These are phyloP conservation scores for Morpho deidamia DNA, from an alignment of 2,888 invertebrate genomes.

Conservation along the genomic window DNA sequence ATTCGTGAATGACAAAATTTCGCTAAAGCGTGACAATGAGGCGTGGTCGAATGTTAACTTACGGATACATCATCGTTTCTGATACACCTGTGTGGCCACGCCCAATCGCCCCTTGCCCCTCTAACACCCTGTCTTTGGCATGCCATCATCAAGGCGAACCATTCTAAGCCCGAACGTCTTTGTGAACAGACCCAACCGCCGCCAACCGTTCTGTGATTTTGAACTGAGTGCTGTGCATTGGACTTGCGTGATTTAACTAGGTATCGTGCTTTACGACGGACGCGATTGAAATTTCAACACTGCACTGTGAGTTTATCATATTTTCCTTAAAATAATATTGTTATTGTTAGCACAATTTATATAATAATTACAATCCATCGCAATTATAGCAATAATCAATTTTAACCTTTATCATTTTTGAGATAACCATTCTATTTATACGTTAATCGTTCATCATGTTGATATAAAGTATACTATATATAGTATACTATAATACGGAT, in stretches of 20 bases:
- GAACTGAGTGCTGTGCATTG: slow-evolving; percentile 57
- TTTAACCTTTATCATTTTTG: slow-evolving; percentile 13
- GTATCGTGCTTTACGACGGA: slow-evolving; percentile 8
- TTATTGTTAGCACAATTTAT: not conserved
- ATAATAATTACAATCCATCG: not conserved
- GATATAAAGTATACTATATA: slow-evolving; percentile 1
- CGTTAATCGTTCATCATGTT: slow-evolving; percentile 4
- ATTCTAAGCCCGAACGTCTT: slow-evolving; percentile 59
- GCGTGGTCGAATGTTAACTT: slow-evolving; percentile 72
- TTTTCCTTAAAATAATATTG: not conserved
- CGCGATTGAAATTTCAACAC: too few species aligned
- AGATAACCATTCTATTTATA: slow-evolving; percentile 18
- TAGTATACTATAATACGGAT: not conserved
- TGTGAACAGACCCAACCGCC: slow-evolving; percentile 44
- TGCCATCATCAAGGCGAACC: slow-evolving; percentile 57
- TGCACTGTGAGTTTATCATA: slow-evolving; percentile 3
- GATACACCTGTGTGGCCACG: slow-evolving; percentile 69
- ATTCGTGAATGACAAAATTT: slow-evolving; percentile 28
- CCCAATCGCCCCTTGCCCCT: slow-evolving; percentile 37
- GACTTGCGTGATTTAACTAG: slow-evolving; percentile 41
- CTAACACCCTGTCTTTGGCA: slow-evolving; percentile 46
- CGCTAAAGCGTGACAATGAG: slow-evolving; percentile 59
- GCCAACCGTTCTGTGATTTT: slow-evolving; percentile 39
- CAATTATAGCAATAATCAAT: slow-evolving; percentile 14
- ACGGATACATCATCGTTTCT: slow-evolving; percentile 69